Conservation (phyloP, 1,140 invertebrate species). For the Macrobrachium rosenbergii region DNA sequence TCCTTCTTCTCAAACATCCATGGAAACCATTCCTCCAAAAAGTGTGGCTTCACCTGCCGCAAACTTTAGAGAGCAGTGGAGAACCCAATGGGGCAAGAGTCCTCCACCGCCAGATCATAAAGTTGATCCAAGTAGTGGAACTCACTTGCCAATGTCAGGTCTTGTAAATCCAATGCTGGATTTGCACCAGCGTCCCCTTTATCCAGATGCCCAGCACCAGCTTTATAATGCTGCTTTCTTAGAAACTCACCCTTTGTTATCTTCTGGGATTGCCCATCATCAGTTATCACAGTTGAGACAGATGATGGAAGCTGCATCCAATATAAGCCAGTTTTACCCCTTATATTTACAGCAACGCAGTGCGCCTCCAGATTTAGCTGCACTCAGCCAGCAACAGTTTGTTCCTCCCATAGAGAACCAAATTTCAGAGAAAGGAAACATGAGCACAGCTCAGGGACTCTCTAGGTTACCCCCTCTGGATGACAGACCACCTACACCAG, state of each 20-base stretch:
- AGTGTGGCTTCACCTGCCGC: conserved; percentile 23
- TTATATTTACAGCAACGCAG: conserved; percentile 22
- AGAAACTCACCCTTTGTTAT: no score
- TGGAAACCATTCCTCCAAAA: neutral
- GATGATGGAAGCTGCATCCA: conserved; percentile 27
- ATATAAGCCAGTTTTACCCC: neutral
- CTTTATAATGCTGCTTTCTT: conserved; percentile 3
- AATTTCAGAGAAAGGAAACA: conserved; percentile 33
- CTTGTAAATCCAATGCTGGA: conserved; percentile 47
- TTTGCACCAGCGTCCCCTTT: conserved; percentile 37
- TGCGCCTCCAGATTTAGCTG: conserved; percentile 24
- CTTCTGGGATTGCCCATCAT: no score
- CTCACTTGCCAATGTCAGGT: conserved; percentile 34
- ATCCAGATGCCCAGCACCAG: conserved; percentile 34
- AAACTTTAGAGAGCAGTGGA: conserved; percentile 58
- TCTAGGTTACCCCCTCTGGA: conserved; percentile 25
- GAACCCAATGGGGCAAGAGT: conserved; percentile 60
- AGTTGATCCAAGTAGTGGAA: conserved; percentile 20
- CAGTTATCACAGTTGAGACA: neutral
- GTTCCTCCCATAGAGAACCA: conserved; percentile 31
- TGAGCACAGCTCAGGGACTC: conserved; percentile 26
- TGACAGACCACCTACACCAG: conserved; percentile 36
- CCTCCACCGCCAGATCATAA: conserved; percentile 52
- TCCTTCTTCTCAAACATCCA: neutral
- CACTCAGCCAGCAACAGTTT: conserved; percentile 39